Evolutionary conservation across 2,888 invertebrate genomes (phyloP), one percentile per base, ranked within the genome.

Genomic region (Lacanobia wlatinum): DNA sequence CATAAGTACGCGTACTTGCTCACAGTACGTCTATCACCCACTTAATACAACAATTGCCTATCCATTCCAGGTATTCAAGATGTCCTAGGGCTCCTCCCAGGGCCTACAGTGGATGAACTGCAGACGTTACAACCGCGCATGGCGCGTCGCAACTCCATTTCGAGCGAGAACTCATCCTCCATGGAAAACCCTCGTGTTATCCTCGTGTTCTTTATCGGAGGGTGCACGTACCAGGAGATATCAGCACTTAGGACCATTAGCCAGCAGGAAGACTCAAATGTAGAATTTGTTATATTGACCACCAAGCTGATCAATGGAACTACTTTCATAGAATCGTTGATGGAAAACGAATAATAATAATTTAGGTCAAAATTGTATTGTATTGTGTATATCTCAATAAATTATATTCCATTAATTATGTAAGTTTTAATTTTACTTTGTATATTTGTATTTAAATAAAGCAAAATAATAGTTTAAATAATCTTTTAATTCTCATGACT

Each of bases 221-320:
- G 99, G 0, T 98, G 99, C 90, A 99, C 99, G 0, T 99, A 98
- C 94, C 98, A 99, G 2, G 99, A 99, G 94, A 98, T 98, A 87
- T 98, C 98, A 0, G 98, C 98, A 0, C 90, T 98, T 14, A 96
- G 98, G 74, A 98, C 97, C 86, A 95, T 98, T 28, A 97, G 98
- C 16, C 97, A 97, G 82, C 97, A 98, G 89, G 98, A 98, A 89
- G 98, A 98, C 76, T 97, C 98, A 9, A 98, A 98, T 87, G 98
- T 98, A 0, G 99, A 99, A 90, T 99, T 98, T 92, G 97, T 99
- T 12, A 97, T 99, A 81, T 98, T 98, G 60, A 99, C 99, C 5
- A 99, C 99, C 0, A 99, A 99, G 93, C 95, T 99, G 53, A 98
- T 99, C 59, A 99, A 99, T 93, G 99, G 99, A 61, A 97, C 97